Conservation (phyloP, 1,140 invertebrate species). For the Andricus grossulariae region DNA sequence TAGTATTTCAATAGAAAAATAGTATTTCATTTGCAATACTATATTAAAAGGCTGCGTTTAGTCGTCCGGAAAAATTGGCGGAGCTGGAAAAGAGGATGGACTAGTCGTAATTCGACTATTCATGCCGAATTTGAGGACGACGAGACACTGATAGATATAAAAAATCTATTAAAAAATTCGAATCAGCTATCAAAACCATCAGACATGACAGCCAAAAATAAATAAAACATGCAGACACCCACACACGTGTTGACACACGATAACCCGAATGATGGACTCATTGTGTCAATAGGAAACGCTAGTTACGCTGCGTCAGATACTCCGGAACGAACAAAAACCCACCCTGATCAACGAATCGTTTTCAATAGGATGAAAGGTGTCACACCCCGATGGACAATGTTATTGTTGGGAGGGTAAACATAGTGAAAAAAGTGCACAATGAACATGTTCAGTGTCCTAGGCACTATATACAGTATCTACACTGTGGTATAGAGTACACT, state of each 20-base stretch:
- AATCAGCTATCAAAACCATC: background rate
- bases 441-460: background rate
- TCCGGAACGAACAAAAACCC: background rate
- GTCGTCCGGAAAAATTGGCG: no score
- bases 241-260: background rate
- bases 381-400: slow-evolving; percentile 29
- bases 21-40: background rate
- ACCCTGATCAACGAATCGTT: slow-evolving; percentile 22
- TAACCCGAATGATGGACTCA: slow-evolving; percentile 10
- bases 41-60: background rate
- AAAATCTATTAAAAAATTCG: background rate
- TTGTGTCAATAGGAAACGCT: slow-evolving; percentile 23
- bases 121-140: no score
- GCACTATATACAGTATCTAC: no score
- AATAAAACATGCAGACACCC: background rate
- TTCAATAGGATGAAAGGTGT: slow-evolving; percentile 35
- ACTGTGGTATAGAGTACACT: background rate
- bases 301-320: background rate
- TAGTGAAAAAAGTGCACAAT: background rate
- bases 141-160: no score
- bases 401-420: slow-evolving; percentile 29
- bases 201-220: background rate
- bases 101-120: no score
- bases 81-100: no score
- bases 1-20: background rate